Evolutionary conservation across 2,888 invertebrate genomes (phyloP).

Genomic region (Coenonympha glycerion): DNA sequence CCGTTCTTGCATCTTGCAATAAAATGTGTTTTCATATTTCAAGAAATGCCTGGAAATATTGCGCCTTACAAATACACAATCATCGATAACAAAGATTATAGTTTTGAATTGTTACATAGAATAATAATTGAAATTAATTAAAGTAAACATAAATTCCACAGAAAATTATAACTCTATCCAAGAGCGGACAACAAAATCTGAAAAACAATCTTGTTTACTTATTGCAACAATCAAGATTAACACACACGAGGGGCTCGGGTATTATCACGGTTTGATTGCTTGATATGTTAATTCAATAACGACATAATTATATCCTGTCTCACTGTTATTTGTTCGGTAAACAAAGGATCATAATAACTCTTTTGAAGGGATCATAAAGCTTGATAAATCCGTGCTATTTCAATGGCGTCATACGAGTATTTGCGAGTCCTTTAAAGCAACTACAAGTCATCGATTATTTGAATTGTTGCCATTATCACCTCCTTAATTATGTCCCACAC

Average conservation of each 20-base stretch:
- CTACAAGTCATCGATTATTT: not conserved
- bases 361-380: not conserved
- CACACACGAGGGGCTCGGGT: constrained; percentile 22
- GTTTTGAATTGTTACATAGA: too few relatives aligned
- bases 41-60: not conserved
- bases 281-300: constrained; percentile 40
- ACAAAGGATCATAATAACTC: constrained; percentile 15
- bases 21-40: not conserved
- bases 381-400: not conserved
- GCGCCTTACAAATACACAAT: not conserved
- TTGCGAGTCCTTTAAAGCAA: not conserved
- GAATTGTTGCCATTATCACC: not conserved
- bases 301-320: constrained; percentile 48
- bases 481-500: too few relatives aligned
- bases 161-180: too few relatives aligned
- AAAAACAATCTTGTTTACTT: constrained; percentile 13
- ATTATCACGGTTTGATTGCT: constrained; percentile 24
- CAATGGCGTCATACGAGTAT: not conserved
- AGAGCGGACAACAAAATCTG: not conserved
- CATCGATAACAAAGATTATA: too few relatives aligned
- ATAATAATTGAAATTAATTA: not conserved
- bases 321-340: constrained; percentile 21
- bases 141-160: not conserved
- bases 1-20: constrained; percentile 1
- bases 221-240: constrained; percentile 8